A percentile compares a stretch with the other conserved stretches of the same genome.
These are phyloP conservation scores for Chiloscyllium punctatum DNA, from an alignment of 2,797 vertebrate genomes.

Conservation along the genomic window DNA sequence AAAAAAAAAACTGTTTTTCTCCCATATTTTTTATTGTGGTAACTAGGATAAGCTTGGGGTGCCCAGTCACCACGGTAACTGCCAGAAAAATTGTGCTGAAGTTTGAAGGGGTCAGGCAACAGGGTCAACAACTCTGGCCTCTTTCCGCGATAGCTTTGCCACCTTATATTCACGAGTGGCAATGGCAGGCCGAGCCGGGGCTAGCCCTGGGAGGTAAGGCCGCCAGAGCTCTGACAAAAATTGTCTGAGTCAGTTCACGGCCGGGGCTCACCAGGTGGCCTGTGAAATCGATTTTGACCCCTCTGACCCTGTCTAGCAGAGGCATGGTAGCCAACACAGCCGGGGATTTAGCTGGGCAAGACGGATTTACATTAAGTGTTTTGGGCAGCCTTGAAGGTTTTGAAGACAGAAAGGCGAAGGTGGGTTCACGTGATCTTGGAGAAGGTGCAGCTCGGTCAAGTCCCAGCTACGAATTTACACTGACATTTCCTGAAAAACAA, in stretches of 20 bases:
- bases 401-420: slow-evolving; percentile 56
- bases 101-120: slow-evolving; percentile 96
- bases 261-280: slow-evolving; percentile 92
- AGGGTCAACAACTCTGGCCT: slow-evolving; percentile 77
- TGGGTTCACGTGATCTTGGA: not conserved
- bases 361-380: slow-evolving; percentile 73
- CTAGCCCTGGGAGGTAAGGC: slow-evolving; percentile 74
- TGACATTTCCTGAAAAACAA: not conserved
- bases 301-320: slow-evolving; percentile 73
- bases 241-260: slow-evolving; percentile 96
- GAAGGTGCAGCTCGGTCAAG: not conserved
- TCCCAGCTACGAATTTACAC: not conserved
- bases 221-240: slow-evolving; percentile 84
- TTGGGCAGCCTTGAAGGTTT: slow-evolving; percentile 64
- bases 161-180: slow-evolving; percentile 39
- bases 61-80: slow-evolving; percentile 96
- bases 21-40: slow-evolving; percentile 50
- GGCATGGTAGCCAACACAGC: slow-evolving; percentile 71
- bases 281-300: slow-evolving; percentile 93
- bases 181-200: slow-evolving; percentile 57
- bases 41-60: slow-evolving; percentile 92
- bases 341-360: slow-evolving; percentile 70
- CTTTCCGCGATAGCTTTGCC: slow-evolving; percentile 63
- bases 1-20: not conserved
- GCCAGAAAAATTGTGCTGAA: slow-evolving; percentile 99